These are phyloP conservation scores for Hypolimnas misippus DNA, from an alignment of 2,888 invertebrate genomes.

Conservation along the genomic window DNA sequence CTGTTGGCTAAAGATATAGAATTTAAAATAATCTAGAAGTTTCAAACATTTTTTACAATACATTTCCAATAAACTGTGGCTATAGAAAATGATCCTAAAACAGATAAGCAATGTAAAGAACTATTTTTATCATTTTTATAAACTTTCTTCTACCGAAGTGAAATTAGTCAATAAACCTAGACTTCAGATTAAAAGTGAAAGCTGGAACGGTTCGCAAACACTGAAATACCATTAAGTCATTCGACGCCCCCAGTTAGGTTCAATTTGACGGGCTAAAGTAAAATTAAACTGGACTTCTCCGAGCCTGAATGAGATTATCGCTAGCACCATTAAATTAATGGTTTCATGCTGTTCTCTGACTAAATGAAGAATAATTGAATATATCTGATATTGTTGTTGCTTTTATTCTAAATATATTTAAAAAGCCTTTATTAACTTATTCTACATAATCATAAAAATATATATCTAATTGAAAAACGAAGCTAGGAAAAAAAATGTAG, in stretches of 20 bases:
- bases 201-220: slow-evolving; percentile 71
- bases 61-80: too few relatives aligned
- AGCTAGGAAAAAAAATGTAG: background rate
- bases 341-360: slow-evolving; percentile 17
- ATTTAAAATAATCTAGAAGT: background rate
- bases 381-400: background rate
- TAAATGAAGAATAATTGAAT: slow-evolving; percentile 20
- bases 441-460: too few relatives aligned
- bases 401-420: background rate
- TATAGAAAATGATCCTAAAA: too few relatives aligned
- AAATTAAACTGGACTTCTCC: slow-evolving; percentile 43
- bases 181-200: slow-evolving; percentile 66
- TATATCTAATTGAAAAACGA: background rate
- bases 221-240: slow-evolving; percentile 76
- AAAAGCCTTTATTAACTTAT: background rate
- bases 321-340: slow-evolving; percentile 36
- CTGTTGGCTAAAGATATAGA: background rate
- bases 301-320: slow-evolving; percentile 38
- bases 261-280: slow-evolving; percentile 62
- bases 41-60: background rate
- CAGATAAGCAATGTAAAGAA: background rate
- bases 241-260: slow-evolving; percentile 61
- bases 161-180: slow-evolving; percentile 44
- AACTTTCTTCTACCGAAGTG: slow-evolving; percentile 17
- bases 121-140: slow-evolving; percentile 1